phyloP scores from a whole-genome alignment of 2,113 vertebrate genomes.

The Mormoops blainvillei region DNA sequence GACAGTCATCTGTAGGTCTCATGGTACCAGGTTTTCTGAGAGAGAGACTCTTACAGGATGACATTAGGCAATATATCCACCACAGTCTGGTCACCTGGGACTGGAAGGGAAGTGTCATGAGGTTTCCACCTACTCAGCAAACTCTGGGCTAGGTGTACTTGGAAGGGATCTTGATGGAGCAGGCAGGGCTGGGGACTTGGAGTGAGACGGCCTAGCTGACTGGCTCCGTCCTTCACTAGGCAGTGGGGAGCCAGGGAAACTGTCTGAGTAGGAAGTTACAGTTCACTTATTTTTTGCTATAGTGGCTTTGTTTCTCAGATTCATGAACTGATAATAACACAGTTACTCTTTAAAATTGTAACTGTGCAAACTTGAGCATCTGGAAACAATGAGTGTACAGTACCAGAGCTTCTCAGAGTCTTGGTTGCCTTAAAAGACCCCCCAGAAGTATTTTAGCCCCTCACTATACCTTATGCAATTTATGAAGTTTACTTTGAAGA shows the following conservation, averaged over 20 bases:
- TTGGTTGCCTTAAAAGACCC: fast-evolving
- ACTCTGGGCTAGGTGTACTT: not conserved
- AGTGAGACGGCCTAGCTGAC: not conserved
- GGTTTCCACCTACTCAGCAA: not conserved
- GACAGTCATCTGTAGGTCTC: not conserved
- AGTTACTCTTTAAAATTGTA: not conserved
- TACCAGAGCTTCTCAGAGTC: not conserved
- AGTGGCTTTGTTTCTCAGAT: not conserved
- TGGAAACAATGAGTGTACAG: not conserved
- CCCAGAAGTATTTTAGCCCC: not conserved
- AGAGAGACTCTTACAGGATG: not conserved
- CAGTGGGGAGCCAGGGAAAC: not conserved
- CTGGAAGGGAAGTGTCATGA: not conserved
- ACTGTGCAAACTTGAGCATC: not conserved
- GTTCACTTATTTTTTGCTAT: not conserved
- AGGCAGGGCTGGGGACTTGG: not conserved
- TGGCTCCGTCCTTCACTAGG: not conserved
- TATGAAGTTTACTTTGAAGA: not conserved
- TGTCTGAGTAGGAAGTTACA: not conserved
- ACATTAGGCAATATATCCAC: not conserved
- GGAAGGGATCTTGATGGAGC: too few species aligned
- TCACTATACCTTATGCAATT: fast-evolving
- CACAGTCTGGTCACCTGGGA: not conserved
- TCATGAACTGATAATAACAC: not conserved
- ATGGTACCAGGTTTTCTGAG: not conserved